A percentile compares a stretch with the other conserved stretches of the same genome.
Conservation (phyloP, 1,140 invertebrate species). For the Eufriesea mexicana region DNA sequence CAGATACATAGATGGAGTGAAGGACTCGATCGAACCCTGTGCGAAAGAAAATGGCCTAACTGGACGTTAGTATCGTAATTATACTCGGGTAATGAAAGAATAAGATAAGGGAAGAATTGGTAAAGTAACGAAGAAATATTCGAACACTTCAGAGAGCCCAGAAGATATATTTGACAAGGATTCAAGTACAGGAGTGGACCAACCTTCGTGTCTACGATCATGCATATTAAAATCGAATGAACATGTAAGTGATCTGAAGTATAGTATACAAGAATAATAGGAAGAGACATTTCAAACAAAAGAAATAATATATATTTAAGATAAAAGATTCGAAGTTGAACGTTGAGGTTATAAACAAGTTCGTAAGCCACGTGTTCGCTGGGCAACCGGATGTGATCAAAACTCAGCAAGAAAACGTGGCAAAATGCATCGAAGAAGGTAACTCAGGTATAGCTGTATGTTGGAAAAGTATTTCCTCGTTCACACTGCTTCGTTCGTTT, state of each 20-base stretch:
- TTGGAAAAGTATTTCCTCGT: neutral
- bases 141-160: neutral
- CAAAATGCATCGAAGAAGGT: neutral
- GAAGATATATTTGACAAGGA: neutral
- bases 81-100: too few relatives aligned
- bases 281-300: neutral
- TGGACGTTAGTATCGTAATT: neutral
- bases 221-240: neutral
- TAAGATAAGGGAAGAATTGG: too few relatives aligned
- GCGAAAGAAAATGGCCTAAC: neutral
- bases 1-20: neutral
- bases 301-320: neutral
- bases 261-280: too few relatives aligned
- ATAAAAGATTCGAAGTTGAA: neutral
- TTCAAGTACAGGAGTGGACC: neutral
- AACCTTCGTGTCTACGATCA: neutral
- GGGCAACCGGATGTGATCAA: neutral
- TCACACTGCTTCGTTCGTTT: neutral
- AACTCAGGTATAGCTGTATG: neutral
- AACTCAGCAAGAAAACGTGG: fast-evolving
- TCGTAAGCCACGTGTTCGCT: neutral
- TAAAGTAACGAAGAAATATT: neutral
- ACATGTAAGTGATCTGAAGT: neutral
- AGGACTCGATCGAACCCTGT: neutral
- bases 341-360: neutral